Evolutionary conservation across 2,888 invertebrate species (phyloP).

Genomic region (Escarpia spicata): DNA sequence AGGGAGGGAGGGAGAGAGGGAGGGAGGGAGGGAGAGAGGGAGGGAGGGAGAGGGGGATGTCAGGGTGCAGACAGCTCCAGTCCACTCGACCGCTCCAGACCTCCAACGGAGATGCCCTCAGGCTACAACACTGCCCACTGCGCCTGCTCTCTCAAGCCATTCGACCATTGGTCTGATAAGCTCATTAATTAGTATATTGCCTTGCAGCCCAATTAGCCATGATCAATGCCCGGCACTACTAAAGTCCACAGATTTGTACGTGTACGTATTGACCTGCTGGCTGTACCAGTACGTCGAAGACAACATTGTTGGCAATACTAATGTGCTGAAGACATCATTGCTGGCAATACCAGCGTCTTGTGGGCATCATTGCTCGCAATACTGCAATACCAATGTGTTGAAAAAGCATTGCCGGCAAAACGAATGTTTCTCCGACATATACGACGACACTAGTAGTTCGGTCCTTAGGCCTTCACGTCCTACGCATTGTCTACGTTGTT

Average conservation of each 20-base stretch:
- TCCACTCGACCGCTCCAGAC: background rate
- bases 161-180: background rate
- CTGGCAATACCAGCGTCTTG: background rate
- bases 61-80: background rate
- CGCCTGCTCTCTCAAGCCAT: background rate
- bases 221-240: background rate
- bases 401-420: background rate
- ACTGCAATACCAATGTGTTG: background rate
- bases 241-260: background rate
- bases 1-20: background rate
- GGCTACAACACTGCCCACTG: background rate
- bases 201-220: background rate
- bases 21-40: background rate
- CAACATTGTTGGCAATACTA: background rate
- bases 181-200: background rate
- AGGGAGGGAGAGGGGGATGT: background rate
- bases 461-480: background rate
- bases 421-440: background rate
- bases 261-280: background rate
- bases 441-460: background rate
- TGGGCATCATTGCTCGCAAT: background rate
- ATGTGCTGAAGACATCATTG: background rate
- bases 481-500: background rate
- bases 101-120: background rate
- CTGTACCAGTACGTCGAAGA: background rate